Conservation (phyloP, 2,797 vertebrate genomes). For the Eurystomus glaucurus region DNA sequence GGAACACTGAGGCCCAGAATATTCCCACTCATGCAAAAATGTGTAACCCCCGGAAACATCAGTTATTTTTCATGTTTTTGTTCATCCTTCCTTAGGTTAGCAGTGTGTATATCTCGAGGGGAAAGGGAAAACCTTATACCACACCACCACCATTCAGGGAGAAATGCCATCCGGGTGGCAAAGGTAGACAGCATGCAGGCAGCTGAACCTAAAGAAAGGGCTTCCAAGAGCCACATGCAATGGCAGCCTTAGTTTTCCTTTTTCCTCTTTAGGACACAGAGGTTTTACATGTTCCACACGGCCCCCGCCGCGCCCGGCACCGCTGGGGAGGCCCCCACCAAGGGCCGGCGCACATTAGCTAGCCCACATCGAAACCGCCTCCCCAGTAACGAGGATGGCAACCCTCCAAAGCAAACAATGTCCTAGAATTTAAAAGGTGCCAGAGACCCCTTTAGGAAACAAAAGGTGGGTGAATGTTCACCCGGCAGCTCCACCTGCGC, state of each 20-base stretch:
- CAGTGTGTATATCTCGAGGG: fast-evolving
- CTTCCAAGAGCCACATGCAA: background rate
- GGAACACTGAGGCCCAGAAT: background rate
- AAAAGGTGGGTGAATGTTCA: background rate
- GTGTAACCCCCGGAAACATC: background rate
- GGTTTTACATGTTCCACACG: background rate
- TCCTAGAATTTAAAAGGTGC: background rate
- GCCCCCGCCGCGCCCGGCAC: no score
- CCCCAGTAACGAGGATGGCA: no score
- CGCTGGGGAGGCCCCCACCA: background rate
- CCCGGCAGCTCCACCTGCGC: background rate
- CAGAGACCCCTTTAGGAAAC: background rate
- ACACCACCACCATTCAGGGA: fast-evolving
- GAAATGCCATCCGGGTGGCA: fast-evolving
- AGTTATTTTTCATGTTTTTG: background rate
- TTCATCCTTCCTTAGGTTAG: background rate
- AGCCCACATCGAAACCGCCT: background rate
- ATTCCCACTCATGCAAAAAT: background rate
- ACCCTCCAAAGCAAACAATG: background rate
- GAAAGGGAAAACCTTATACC: background rate
- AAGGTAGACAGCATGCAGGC: background rate
- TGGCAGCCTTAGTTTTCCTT: background rate
- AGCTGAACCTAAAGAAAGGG: background rate
- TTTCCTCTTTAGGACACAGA: background rate
- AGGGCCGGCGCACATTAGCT: background rate